Percentiles rank a stretch among this genome's conserved stretches.
Evolutionary conservation across 2,888 invertebrate species (phyloP).

Genomic region (Pyralis farinalis): DNA sequence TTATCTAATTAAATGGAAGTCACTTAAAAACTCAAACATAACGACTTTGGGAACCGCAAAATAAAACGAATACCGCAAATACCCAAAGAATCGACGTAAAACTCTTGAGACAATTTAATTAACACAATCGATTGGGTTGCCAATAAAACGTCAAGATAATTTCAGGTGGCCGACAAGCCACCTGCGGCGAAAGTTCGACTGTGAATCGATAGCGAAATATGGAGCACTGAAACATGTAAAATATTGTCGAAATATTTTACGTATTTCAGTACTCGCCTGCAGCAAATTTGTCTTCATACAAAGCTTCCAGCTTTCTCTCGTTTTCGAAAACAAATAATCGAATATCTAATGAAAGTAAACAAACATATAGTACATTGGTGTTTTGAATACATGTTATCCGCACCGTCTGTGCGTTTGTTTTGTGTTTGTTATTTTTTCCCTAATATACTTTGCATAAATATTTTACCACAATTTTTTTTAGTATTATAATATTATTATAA

Average conservation of each 20-base stretch:
- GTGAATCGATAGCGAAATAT: conserved; percentile 51
- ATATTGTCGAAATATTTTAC: conserved; percentile 9
- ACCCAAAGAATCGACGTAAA: conserved; percentile 9
- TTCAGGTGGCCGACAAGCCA: conserved; percentile 47
- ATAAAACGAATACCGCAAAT: neutral
- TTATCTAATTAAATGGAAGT: no score
- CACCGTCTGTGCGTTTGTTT: no score
- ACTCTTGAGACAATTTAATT: conserved; percentile 53
- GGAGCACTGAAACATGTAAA: conserved; percentile 15
- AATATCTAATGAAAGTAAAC: no score
- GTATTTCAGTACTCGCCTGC: neutral
- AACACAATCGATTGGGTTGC: conserved; percentile 42
- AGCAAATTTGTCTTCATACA: conserved; percentile 2
- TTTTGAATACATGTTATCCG: no score
- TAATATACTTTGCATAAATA: no score
- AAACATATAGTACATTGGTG: no score
- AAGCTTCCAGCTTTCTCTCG: neutral
- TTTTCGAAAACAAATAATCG: neutral
- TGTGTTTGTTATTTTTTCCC: no score
- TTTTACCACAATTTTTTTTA: no score
- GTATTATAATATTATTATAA: no score
- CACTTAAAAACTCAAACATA: no score
- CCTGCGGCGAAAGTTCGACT: conserved; percentile 53
- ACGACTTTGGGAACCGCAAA: neutral
- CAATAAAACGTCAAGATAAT: conserved; percentile 65